These are phyloP conservation scores for Hirtodrosophila alboralis DNA, from an alignment of 2,888 invertebrate species.

Conservation along the genomic window DNA sequence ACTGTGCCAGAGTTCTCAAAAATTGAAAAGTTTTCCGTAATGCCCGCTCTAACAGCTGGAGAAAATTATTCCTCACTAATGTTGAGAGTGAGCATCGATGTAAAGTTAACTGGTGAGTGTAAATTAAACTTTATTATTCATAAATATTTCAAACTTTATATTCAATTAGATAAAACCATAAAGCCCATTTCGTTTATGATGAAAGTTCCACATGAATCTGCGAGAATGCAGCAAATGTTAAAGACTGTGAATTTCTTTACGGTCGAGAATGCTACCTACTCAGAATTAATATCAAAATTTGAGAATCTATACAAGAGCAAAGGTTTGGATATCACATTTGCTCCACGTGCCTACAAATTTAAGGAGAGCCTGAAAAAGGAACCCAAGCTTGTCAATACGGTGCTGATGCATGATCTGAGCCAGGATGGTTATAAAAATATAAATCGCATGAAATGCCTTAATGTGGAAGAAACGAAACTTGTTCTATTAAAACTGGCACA, in stretches of 20 bases:
- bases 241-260: slow-evolving; percentile 66
- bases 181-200: slow-evolving; percentile 70
- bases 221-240: slow-evolving; percentile 64
- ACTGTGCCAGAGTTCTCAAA: slow-evolving; percentile 50
- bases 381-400: slow-evolving; percentile 51
- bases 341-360: slow-evolving; percentile 57
- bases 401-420: slow-evolving; percentile 78
- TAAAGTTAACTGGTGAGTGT: slow-evolving; percentile 54
- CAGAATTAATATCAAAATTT: slow-evolving; percentile 64
- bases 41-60: slow-evolving; percentile 59
- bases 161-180: slow-evolving; percentile 52
- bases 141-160: too few species aligned
- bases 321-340: slow-evolving; percentile 53
- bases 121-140: too few species aligned
- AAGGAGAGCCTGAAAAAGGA: slow-evolving; percentile 51
- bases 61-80: slow-evolving; percentile 81
- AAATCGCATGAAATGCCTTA: slow-evolving; percentile 77
- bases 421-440: slow-evolving; percentile 70
- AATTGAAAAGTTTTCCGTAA: slow-evolving; percentile 57
- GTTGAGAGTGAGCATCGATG: slow-evolving; percentile 63
- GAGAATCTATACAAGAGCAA: slow-evolving; percentile 62
- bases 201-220: slow-evolving; percentile 72
- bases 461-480: slow-evolving; percentile 73
- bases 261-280: slow-evolving; percentile 63
- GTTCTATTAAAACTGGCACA: slow-evolving; percentile 79